Evolutionary conservation across 2,888 invertebrate genomes (phyloP).

Genomic region (Cantharis lateralis): DNA sequence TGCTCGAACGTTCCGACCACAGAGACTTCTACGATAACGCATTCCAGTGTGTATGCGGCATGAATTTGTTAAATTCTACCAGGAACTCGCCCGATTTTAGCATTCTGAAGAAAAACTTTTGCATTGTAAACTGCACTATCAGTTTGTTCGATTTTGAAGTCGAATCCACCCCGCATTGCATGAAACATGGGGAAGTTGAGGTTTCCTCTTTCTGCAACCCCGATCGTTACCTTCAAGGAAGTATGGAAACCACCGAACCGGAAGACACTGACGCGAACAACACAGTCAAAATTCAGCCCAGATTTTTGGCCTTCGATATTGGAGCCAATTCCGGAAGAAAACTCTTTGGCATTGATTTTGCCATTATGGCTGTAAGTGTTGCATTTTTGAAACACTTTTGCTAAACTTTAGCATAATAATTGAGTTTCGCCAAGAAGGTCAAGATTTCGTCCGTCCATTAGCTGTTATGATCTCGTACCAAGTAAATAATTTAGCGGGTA

Average conservation of each 20-base stretch:
- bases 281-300: neutral
- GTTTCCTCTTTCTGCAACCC: slow-evolving; percentile 3
- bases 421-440: neutral
- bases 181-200: slow-evolving; percentile 5
- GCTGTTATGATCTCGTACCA: neutral
- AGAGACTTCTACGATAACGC: slow-evolving; percentile 20
- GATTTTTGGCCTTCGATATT: neutral
- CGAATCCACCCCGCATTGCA: slow-evolving; percentile 9
- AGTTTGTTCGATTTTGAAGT: slow-evolving; percentile 20
- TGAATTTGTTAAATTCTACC: slow-evolving; percentile 8
- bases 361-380: neutral
- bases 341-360: neutral
- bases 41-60: slow-evolving; percentile 13
- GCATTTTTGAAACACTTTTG: neutral
- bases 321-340: neutral
- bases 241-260: neutral
- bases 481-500: neutral
- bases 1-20: slow-evolving; percentile 5
- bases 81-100: slow-evolving; percentile 14
- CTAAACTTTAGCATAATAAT: neutral
- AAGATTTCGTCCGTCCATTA: neutral
- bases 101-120: slow-evolving; percentile 20
- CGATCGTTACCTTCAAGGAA: neutral
- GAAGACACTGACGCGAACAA: neutral
- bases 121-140: slow-evolving; percentile 12